These are phyloP conservation scores for Mus minutoides DNA, from an alignment of 2,797 vertebrate species.

Conservation along the genomic window DNA sequence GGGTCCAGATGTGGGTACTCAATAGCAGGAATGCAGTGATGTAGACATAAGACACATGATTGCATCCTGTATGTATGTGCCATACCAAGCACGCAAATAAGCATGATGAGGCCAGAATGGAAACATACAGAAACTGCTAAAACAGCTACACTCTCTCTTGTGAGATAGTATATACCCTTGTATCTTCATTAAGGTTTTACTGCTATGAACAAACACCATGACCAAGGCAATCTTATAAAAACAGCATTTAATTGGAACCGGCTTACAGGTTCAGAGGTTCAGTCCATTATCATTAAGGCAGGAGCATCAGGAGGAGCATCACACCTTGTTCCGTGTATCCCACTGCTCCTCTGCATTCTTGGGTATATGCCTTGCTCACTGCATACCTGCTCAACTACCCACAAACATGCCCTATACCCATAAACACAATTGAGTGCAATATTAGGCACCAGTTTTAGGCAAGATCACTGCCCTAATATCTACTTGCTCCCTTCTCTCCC, in stretches of 20 bases:
- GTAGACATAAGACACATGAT: not conserved
- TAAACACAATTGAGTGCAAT: not conserved
- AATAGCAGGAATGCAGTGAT: too few relatives aligned
- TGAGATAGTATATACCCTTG: not conserved
- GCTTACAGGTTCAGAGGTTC: too few relatives aligned
- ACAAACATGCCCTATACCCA: not conserved
- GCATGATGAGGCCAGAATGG: not conserved
- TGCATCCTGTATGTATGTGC: not conserved
- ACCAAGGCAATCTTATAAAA: too few relatives aligned
- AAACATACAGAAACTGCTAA: not conserved
- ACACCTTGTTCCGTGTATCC: not conserved
- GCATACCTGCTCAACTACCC: not conserved
- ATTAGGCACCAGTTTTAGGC: not conserved
- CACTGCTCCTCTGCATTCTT: not conserved
- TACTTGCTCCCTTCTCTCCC: not conserved
- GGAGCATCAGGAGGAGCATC: too few relatives aligned
- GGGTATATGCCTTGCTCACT: not conserved
- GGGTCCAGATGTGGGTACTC: not conserved
- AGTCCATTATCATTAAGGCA: too few relatives aligned
- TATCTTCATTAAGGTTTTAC: too few relatives aligned
- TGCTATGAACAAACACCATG: too few relatives aligned
- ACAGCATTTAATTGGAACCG: too few relatives aligned
- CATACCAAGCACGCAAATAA: not conserved
- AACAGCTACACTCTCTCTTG: not conserved
- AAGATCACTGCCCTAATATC: not conserved